phyloP scores from a whole-genome alignment of 2,797 vertebrate genomes.

The Mycteria americana region DNA sequence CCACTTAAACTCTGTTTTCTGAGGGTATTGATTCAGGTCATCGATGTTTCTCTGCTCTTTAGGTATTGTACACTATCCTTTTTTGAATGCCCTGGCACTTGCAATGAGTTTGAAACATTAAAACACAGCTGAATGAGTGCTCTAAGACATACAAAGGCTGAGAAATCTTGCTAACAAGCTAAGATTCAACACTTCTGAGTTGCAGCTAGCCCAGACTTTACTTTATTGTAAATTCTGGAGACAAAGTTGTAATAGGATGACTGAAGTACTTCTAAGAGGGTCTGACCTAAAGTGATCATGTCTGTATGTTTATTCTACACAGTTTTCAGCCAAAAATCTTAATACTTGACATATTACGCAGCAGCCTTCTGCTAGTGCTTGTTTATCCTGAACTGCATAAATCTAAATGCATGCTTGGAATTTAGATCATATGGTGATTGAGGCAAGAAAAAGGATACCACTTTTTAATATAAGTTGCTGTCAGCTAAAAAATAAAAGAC shows the following conservation, averaged over 20 bases:
- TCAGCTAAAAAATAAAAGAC: neutral
- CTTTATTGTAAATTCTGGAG: neutral
- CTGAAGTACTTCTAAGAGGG: neutral
- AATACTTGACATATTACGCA: neutral
- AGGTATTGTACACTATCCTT: neutral
- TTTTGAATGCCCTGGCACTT: neutral
- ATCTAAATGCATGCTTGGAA: neutral
- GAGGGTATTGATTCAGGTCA: neutral
- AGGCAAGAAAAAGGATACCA: neutral
- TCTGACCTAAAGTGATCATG: neutral
- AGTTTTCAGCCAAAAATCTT: neutral
- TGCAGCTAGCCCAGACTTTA: neutral
- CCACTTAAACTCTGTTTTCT: neutral
- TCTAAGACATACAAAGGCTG: neutral
- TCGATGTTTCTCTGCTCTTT: neutral
- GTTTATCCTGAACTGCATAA: neutral
- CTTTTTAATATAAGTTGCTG: neutral
- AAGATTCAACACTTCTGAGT: neutral
- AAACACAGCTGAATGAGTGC: neutral
- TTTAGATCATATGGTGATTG: neutral
- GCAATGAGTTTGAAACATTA: neutral
- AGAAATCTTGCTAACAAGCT: neutral
- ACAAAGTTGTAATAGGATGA: neutral
- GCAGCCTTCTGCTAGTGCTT: neutral
- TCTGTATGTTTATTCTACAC: neutral